Base-by-base conservation (phyloP, 2,113 vertebrate species). In the Pristiophorus japonicus region DNA sequence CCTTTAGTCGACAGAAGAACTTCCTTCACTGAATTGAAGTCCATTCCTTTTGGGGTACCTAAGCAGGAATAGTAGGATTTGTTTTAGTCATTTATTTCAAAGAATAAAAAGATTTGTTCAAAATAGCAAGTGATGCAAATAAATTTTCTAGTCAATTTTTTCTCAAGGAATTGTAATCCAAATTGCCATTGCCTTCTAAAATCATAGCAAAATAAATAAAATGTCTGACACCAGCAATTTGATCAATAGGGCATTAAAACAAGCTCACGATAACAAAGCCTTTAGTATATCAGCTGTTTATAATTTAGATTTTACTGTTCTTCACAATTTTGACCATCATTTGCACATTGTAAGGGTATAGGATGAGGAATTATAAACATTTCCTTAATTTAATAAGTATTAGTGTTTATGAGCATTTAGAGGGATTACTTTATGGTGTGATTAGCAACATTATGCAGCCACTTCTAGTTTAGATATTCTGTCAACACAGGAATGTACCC, bases 1-100 rank as follows among this genome's bases (percentile, higher is more conserved):
- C 98, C 98, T 0, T 98, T 97, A 96, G 99, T 97, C 0, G 98
- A 98, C 96, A 99, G 97, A 96, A 99, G 97, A 20, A 97, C 96
- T 59, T 99, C 99, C 97, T 98, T 98, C 97, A 99, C 99, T 0
- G 97, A 97, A 1, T 98, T 97, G 0, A 98, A 98, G 11, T 98
- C 96, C 0, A 99, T 96, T 0, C 97, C 98, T 95, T 96, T 98
- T 0, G 99, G 99, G 0, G 98, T 95, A 30, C 99, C 99, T 99
- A 96, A 62, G 63, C 96, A 96, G 65, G 27, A 42, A 62, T 1
- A 87, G 24, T 30, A 94, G 93, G 66, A 70, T 94, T 67, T 22
- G 62, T 42, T 93, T 94, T 51, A 70, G 70, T 94, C 22, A 42
- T 84, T 8, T 62, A 34, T 91, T n/a, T 66, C 22, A 18, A 70